A percentile compares a stretch with the other conserved stretches of the same genome.
Evolutionary conservation across 2,797 vertebrate species (phyloP).

Genomic region (Acridotheres tristis): DNA sequence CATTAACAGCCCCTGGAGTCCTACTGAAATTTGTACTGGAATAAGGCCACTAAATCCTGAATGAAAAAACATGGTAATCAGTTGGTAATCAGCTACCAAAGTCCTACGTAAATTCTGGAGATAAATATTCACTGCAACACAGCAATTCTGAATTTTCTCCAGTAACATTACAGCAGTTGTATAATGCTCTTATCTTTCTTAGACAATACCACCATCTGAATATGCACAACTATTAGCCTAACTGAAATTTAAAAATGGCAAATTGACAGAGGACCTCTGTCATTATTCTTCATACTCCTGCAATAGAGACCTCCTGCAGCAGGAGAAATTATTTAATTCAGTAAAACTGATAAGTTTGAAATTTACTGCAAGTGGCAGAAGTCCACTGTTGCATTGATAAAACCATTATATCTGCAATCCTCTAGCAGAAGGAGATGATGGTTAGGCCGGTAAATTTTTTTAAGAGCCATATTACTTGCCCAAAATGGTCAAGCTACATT

Average conservation of each 20-base stretch:
- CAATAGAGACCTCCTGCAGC: neutral
- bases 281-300: neutral
- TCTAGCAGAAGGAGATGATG: neutral
- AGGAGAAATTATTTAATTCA: slow-evolving; percentile 14
- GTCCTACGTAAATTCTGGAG: neutral
- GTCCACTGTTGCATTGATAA: neutral
- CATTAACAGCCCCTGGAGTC: neutral
- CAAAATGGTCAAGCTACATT: neutral
- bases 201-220: neutral
- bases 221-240: neutral
- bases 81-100: neutral
- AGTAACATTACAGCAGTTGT: neutral
- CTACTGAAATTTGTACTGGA: neutral
- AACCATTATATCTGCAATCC: neutral
- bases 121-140: neutral
- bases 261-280: neutral
- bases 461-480: slow-evolving; percentile 1
- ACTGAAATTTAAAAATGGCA: neutral
- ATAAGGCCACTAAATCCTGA: neutral
- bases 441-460: neutral
- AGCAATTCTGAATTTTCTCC: neutral
- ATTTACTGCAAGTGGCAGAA: neutral
- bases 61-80: neutral
- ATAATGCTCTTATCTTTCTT: neutral
- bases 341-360: neutral